Percentiles rank a stretch among this genome's conserved stretches.
Conservation (phyloP, 1,140 invertebrate species). For the Panagrolaimus sp. region DNA sequence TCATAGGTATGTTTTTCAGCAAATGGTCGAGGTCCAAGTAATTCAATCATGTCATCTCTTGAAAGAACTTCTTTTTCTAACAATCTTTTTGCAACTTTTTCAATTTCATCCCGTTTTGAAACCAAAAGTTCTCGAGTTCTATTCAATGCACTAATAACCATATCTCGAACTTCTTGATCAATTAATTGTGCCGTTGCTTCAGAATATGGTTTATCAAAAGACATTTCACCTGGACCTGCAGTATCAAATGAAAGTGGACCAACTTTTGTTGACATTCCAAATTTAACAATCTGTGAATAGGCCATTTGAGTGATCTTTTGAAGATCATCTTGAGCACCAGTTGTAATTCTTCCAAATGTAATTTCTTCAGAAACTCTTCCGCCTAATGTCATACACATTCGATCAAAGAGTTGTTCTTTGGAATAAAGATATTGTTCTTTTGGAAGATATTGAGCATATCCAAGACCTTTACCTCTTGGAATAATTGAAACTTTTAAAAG, state of each 20-base stretch:
- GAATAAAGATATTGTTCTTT: slow-evolving; percentile 96
- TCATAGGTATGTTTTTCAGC: slow-evolving; percentile 98
- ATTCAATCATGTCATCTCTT: slow-evolving; percentile 94
- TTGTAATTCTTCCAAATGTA: slow-evolving; percentile 89
- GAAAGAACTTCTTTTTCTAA: slow-evolving; percentile 90
- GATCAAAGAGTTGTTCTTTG: slow-evolving; percentile 76
- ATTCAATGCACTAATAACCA: slow-evolving; percentile 77
- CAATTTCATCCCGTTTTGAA: slow-evolving; percentile 79
- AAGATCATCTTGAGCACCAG: slow-evolving; percentile 95
- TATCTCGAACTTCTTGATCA: slow-evolving; percentile 79
- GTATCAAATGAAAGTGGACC: slow-evolving; percentile 91
- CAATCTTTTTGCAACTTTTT: slow-evolving; percentile 85
- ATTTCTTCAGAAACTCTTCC: slow-evolving; percentile 92
- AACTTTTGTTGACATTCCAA: slow-evolving; percentile 95
- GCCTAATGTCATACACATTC: slow-evolving; percentile 78
- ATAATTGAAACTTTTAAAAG: slow-evolving; percentile 85
- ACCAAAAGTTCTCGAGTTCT: slow-evolving; percentile 75
- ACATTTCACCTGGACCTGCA: slow-evolving; percentile 82
- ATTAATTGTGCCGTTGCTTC: slow-evolving; percentile 94
- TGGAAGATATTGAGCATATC: slow-evolving; percentile 96
- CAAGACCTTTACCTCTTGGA: slow-evolving; percentile 72
- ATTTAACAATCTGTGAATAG: slow-evolving; percentile 77
- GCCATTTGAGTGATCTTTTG: slow-evolving; percentile 79
- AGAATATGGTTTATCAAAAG: slow-evolving; percentile 94
- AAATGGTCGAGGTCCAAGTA: slow-evolving; percentile 88